These are phyloP conservation scores for Philopotamus ludificatus DNA, from an alignment of 1,140 invertebrate species.

Conservation along the genomic window DNA sequence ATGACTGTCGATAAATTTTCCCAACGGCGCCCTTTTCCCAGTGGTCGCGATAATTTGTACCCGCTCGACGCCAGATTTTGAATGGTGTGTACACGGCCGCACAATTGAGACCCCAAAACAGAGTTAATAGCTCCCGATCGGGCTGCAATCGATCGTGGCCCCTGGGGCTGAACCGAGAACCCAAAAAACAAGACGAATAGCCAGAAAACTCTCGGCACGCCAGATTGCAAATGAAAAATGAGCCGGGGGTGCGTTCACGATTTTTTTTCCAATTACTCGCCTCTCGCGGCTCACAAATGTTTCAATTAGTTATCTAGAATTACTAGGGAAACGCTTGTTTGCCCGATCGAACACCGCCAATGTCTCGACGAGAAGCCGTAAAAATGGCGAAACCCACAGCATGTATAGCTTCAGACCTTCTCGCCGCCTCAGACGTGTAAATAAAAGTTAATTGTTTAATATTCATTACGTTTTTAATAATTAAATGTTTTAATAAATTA, in stretches of 20 bases:
- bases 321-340: slow-evolving; percentile 19
- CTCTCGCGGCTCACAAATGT: slow-evolving; percentile 33
- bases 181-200: slow-evolving; percentile 33
- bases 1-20: too few species aligned
- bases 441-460: too few species aligned
- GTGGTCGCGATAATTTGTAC: background rate
- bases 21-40: too few species aligned
- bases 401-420: background rate
- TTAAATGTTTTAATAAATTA: too few species aligned
- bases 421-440: too few species aligned
- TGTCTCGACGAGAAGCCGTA: background rate
- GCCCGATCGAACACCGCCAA: background rate
- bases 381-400: background rate
- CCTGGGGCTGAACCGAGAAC: slow-evolving; percentile 1
- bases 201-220: slow-evolving; percentile 25
- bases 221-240: slow-evolving; percentile 36
- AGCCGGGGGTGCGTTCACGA: slow-evolving; percentile 17
- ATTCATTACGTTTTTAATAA: too few species aligned
- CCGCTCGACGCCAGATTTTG: background rate
- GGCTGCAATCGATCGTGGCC: slow-evolving; percentile 12
- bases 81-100: background rate
- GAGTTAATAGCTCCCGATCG: background rate
- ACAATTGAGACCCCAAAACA: background rate
- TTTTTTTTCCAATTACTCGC: slow-evolving; percentile 34
- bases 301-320: slow-evolving; percentile 35